Base-by-base conservation (phyloP, 2,888 invertebrate genomes). In the Pseudococcus longispinus region DNA sequence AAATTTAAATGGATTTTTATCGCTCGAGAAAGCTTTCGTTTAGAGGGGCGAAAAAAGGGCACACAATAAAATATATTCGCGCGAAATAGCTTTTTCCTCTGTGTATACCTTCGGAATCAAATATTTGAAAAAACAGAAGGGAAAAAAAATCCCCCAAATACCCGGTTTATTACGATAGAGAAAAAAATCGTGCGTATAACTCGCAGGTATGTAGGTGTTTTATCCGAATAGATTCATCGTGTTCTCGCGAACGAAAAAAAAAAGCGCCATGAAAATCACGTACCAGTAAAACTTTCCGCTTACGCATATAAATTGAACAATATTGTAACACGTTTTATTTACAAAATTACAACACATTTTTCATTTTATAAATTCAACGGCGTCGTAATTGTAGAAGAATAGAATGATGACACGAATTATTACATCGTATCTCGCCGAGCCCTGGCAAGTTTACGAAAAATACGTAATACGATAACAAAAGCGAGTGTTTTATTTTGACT, bases 281-380 rank as follows among this genome's bases (percentile, higher is more conserved):
- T 60, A 60, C 60, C 15, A 46, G 37, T 11, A 9, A 60, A 60
- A 60, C 20, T 60, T 60, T 60, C 60, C 60, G 60, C 60, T 60
- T 60, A 60, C 60, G 60, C 60, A 60, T 60, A 60, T 60, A 60
- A 60, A 60, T 60, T 60, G 60, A 60, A 60, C 60, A 60, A 60
- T 60, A 60, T 60, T 60, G 60, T 60, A 60, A 60, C 60, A 60
- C 60, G 60, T 60, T 60, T 60, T 60, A 60, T 60, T 60, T 60
- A 60, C 60, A 60, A 60, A 60, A 60, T 60, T 60, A 60, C 60
- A 23, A 60, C 60, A 20, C 60, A 70, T 70, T 70, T 70, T 70
- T 70, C 70, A 70, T 29, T 70, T 70, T 60, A 60, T 60, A 29
- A 70, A 70, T 26, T 70, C 29, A 70, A 70, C 29, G 13, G 70